A percentile compares a stretch with the other conserved stretches of the same genome.
phyloP scores from a whole-genome alignment of 1,140 invertebrate species.

The Drosophila grimshawi region DNA sequence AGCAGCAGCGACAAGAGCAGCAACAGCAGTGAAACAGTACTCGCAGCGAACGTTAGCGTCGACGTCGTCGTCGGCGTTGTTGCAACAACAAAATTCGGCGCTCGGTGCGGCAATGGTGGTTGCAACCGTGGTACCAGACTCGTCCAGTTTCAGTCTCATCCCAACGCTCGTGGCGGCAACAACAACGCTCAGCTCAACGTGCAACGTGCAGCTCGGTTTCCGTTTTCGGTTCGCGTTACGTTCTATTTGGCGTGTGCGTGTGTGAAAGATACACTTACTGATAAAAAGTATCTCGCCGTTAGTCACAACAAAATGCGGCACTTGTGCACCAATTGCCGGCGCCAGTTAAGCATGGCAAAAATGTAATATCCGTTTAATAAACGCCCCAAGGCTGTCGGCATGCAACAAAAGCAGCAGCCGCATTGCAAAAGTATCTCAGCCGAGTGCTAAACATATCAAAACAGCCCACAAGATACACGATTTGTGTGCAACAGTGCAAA shows the following conservation, averaged over 20 bases:
- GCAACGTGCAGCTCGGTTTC: constrained; percentile 18
- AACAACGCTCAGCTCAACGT: constrained; percentile 33
- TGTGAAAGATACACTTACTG: constrained; percentile 13
- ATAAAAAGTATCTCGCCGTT: constrained; percentile 29
- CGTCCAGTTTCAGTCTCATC: constrained; percentile 64
- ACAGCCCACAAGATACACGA: constrained; percentile 47
- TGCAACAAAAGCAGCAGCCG: constrained; percentile 20
- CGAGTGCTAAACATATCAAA: constrained; percentile 67
- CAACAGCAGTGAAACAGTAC: constrained; percentile 5
- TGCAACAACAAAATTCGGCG: constrained; percentile 37
- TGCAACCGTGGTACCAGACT: constrained; percentile 39
- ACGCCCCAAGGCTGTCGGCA: constrained; percentile 21
- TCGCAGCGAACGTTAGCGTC: constrained; percentile 3
- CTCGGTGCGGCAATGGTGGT: constrained; percentile 38
- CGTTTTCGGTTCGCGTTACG: constrained; percentile 22
- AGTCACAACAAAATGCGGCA: constrained; percentile 62
- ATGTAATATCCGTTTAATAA: constrained; percentile 37
- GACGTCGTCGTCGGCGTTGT: constrained; percentile 23
- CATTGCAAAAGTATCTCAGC: constrained; percentile 41
- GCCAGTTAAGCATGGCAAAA: constrained; percentile 53
- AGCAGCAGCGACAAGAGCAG: constrained; percentile 2
- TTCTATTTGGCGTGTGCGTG: constrained; percentile 37
- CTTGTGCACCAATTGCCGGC: constrained; percentile 50
- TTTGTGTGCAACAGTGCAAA: constrained; percentile 31
- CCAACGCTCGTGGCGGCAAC: constrained; percentile 68